These are phyloP conservation scores for Oreohelix idahoensis DNA, from an alignment of 1,140 invertebrate genomes.

Conservation along the genomic window DNA sequence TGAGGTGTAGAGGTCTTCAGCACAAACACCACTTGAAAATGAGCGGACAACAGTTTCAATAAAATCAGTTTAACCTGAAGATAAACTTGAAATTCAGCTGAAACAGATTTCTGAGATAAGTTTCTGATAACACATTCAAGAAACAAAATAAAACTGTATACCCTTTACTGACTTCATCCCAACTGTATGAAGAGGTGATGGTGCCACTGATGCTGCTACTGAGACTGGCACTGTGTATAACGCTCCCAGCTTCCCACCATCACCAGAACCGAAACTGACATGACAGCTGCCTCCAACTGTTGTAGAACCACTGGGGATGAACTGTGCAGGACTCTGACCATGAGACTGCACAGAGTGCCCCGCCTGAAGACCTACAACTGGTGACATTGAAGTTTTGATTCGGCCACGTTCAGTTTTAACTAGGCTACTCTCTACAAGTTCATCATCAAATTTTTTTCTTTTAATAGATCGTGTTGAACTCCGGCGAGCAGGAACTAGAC, in stretches of 20 bases:
- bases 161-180: background rate
- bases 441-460: conserved; percentile 95
- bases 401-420: conserved; percentile 62
- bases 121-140: too few relatives aligned
- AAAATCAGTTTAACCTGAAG: too few relatives aligned
- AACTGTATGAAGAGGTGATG: background rate
- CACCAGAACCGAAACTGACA: background rate
- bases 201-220: background rate
- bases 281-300: background rate
- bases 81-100: too few relatives aligned
- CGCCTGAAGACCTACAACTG: background rate
- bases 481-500: conserved; percentile 51
- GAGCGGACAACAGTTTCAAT: too few relatives aligned
- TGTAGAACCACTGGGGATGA: background rate
- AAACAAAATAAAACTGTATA: background rate
- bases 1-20: too few relatives aligned
- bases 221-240: background rate
- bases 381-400: conserved; percentile 27
- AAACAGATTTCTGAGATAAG: too few relatives aligned
- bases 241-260: background rate
- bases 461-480: conserved; percentile 95
- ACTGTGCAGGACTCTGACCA: background rate
- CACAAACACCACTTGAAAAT: too few relatives aligned
- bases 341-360: conserved; percentile 11
- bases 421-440: conserved; percentile 83